Evolutionary conservation across 2,113 vertebrate species (phyloP).

Genomic region (Sinocyclocheilus anophthalmus): DNA sequence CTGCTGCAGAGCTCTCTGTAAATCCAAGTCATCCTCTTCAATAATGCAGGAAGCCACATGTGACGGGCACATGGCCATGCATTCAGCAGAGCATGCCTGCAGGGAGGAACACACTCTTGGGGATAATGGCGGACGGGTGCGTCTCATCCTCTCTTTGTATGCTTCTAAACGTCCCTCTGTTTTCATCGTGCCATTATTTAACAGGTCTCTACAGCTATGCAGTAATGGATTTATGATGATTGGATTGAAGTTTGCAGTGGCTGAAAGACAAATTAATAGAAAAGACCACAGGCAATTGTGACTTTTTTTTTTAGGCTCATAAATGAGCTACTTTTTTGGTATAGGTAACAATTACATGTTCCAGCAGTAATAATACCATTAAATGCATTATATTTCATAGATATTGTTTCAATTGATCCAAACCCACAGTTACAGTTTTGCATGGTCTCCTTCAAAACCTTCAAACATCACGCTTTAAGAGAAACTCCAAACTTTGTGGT

Average conservation of each 20-base stretch:
- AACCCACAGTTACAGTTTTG: neutral
- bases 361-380: neutral
- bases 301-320: neutral
- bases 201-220: neutral
- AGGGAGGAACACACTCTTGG: constrained; percentile 4
- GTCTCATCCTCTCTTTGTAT: neutral
- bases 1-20: constrained; percentile 47
- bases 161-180: neutral
- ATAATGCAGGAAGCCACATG: constrained; percentile 58
- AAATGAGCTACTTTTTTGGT: neutral
- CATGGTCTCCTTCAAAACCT: neutral
- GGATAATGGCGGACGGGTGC: neutral
- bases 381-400: neutral
- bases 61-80: constrained; percentile 47
- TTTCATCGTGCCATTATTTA: neutral
- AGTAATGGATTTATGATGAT: neutral
- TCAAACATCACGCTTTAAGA: neutral
- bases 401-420: neutral
- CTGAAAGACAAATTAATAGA: constrained; percentile 10
- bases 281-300: neutral
- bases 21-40: constrained; percentile 48
- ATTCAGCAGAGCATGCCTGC: constrained; percentile 41
- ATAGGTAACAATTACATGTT: neutral
- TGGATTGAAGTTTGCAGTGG: neutral
- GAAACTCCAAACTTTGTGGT: neutral